Base-by-base conservation (phyloP, 1,140 invertebrate genomes). In the Gyrodactylus salaris region DNA sequence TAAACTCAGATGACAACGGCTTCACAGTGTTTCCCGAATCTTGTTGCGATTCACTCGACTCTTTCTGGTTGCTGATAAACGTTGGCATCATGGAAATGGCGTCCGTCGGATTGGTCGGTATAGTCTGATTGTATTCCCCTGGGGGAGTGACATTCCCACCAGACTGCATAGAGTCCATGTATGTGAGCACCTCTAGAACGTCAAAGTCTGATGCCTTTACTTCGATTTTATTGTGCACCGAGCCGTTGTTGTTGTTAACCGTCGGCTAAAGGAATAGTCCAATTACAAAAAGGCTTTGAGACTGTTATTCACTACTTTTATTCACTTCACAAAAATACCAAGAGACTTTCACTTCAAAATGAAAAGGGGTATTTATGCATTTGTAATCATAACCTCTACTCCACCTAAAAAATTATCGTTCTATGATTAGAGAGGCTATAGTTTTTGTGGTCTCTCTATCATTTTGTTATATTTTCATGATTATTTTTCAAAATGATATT, bases 201-300 rank as follows among this genome's bases (percentile, higher is more conserved):
- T 95, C 91, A 84, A 96, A 96, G 80, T 97, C 91, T 0, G 88
- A 88, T 80, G 89, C 87, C 77, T 89, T 89, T 21, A 96, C 91
- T 70, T 75, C 75, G 21, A 95, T 86, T 77, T 90, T 82, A 82
- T 96, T 96, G 80, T 93, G 94, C 77, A 89, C 88, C 0, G 87
- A 86, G 25, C 90, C 90, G 78, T 87, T 85, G 68, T 87, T 87
- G 82, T 89, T 89, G 77, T 90, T 87, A 73, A 88, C 84, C 71
- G 87, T 85, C 16, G 16, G 34, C 34, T 68, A 68, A 68, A 68
- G 16, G 34, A 68, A 68, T 68, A 68, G 21, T 68, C 21, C 34
- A 68, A 19, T 68, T 19, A 19, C 16, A 68, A 21, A 68, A 68
- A 19, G 34, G 21, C 16, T 19, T 16, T 68, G 21, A 68, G 34